Base-by-base conservation (phyloP, 2,797 vertebrate genomes). In the Presbytis comata region DNA sequence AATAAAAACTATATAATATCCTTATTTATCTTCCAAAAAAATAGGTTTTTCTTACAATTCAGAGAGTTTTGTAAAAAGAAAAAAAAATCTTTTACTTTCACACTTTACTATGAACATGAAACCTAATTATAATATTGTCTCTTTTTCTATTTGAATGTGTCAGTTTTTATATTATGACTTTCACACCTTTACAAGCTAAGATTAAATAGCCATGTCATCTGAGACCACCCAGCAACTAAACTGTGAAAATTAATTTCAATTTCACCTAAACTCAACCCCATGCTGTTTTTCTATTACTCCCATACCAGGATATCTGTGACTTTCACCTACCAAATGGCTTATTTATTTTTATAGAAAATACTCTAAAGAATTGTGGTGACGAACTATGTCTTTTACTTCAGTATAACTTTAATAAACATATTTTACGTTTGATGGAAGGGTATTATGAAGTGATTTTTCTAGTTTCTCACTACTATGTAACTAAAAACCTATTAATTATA, bases 161-260 rank as follows among this genome's bases (percentile, higher is more conserved):
- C 98, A 98, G 91, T 98, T 98, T 98, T 98, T 95, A 53, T 97
- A 97, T 98, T 97, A 96, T 92, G 97, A 97, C 36, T 98, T 98
- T 98, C 97, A 97, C 97, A 97, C 90, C 97, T 98, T 91, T 97
- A 93, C 94, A 76, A 84, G 94, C 89, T 97, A 98, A 96, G 81
- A 96, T 96, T 98, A 98, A 98, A 98, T 95, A 98, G 85, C 93
- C 80, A 91, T 96, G 96, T 97, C 97, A 98, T 97, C 91, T 67
- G 85, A 98, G 98, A 96, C 82, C 95, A 53, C 91, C 78, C 64
- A 48, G 85, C 67, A 97, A 88, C 95, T 98, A 97, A 98, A 97
- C 94, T 98, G 97, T 98, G 98, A 98, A 98, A 98, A 98, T 96
- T 98, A 97, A 94, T 98, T 98, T 98, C 96, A 96, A 1, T 97